Percentiles rank a stretch among this genome's conserved stretches.
phyloP scores from a whole-genome alignment of 2,888 invertebrate species.

The Habrosyne pyritoides region DNA sequence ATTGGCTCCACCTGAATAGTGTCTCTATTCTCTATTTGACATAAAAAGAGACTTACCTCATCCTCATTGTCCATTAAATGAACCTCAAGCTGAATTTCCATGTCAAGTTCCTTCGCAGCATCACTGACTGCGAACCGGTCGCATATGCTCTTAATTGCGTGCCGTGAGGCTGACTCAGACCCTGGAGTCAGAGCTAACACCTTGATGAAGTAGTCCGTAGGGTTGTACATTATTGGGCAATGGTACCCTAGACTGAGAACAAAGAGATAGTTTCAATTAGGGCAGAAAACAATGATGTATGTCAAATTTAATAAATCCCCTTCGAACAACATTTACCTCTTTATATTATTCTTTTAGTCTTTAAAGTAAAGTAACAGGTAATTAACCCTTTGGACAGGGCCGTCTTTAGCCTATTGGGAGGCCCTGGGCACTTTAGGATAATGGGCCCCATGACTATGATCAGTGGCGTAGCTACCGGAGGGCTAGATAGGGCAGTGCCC shows the following conservation, averaged over 20 bases:
- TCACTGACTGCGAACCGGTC: conserved; percentile 91
- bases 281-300: no score
- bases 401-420: no score
- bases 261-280: conserved; percentile 14
- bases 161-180: conserved; percentile 87
- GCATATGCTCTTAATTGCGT: conserved; percentile 88
- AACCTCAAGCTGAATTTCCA: conserved; percentile 88
- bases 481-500: no score
- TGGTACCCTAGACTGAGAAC: conserved; percentile 86
- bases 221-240: conserved; percentile 93
- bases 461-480: no score
- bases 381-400: no score
- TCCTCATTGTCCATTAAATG: conserved; percentile 82
- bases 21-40: not conserved
- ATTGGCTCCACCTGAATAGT: no score
- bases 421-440: no score
- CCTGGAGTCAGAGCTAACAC: conserved; percentile 91
- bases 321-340: no score
- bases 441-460: no score
- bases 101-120: conserved; percentile 89
- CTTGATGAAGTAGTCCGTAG: conserved; percentile 95
- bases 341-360: no score
- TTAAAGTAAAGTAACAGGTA: no score
- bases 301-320: no score
- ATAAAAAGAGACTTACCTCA: conserved; percentile 62